A percentile compares a stretch with the other conserved stretches of the same genome.
phyloP scores from a whole-genome alignment of 1,140 invertebrate species.

The Caenorhabditis remanei region DNA sequence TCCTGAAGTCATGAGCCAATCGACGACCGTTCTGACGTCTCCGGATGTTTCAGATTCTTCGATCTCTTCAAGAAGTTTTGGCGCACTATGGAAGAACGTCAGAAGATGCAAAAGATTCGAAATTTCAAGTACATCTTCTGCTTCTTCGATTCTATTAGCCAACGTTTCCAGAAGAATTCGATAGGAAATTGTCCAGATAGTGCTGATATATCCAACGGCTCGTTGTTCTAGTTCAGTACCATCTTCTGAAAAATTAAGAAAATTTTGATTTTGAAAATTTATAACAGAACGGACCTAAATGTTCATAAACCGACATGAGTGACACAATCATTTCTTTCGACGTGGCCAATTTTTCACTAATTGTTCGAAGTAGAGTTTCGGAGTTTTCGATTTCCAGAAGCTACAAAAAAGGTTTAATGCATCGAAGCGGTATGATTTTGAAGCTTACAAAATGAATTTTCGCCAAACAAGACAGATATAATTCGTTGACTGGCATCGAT shows the following conservation, averaged over 20 bases:
- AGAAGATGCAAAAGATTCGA: not conserved
- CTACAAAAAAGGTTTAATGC: not conserved
- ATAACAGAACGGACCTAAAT: not conserved
- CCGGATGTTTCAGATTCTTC: not conserved
- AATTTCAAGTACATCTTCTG: not conserved
- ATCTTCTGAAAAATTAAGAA: not conserved
- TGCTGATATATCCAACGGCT: not conserved
- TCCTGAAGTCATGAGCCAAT: not conserved
- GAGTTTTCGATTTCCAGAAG: constrained; percentile 50
- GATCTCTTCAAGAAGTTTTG: not conserved
- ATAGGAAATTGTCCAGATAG: not conserved
- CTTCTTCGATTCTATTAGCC: not conserved
- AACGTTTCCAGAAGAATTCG: not conserved
- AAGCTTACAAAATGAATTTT: constrained; percentile 47
- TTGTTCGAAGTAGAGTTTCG: not conserved
- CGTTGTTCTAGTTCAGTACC: constrained; percentile 32
- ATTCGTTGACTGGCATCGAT: constrained; percentile 32
- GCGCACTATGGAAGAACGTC: not conserved
- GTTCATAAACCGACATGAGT: constrained; percentile 33
- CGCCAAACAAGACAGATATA: constrained; percentile 5
- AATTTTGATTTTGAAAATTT: not conserved
- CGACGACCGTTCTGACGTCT: not conserved
- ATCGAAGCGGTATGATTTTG: not conserved
- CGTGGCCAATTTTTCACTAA: not conserved
- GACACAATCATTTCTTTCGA: constrained; percentile 18